A percentile compares a stretch with the other conserved stretches of the same genome.
phyloP scores from a whole-genome alignment of 1,140 invertebrate genomes.

The Lepidurus packardi region DNA sequence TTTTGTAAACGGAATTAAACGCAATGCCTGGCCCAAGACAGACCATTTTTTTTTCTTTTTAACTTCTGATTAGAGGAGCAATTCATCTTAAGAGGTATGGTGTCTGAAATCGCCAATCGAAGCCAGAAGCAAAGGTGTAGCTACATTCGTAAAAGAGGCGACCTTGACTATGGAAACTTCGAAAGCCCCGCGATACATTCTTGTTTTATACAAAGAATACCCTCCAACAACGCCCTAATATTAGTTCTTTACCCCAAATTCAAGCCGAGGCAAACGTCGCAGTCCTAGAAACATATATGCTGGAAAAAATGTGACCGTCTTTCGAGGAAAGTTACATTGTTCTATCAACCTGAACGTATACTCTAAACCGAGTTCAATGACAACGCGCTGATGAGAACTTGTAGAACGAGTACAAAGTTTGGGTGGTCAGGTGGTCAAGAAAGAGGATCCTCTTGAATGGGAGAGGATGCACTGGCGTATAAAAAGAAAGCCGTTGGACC shows the following conservation, averaged over 20 bases:
- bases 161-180: conserved; percentile 5
- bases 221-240: background rate
- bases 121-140: conserved; percentile 7
- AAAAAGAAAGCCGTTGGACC: background rate
- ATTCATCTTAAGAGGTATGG: no score
- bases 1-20: background rate
- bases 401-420: background rate
- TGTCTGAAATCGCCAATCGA: background rate
- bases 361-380: background rate
- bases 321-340: background rate
- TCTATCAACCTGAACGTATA: background rate
- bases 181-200: background rate
- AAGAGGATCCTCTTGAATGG: background rate
- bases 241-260: no score
- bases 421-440: background rate
- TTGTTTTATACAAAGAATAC: background rate
- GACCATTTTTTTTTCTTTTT: no score
- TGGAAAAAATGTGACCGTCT: background rate
- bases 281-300: no score
- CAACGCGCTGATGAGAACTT: background rate
- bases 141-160: background rate
- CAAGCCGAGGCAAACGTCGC: no score
- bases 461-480: background rate
- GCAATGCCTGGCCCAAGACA: no score
- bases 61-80: no score